Percentiles rank a stretch among this genome's conserved stretches.
phyloP scores from a whole-genome alignment of 2,888 invertebrate species.

The Leucania comma region DNA sequence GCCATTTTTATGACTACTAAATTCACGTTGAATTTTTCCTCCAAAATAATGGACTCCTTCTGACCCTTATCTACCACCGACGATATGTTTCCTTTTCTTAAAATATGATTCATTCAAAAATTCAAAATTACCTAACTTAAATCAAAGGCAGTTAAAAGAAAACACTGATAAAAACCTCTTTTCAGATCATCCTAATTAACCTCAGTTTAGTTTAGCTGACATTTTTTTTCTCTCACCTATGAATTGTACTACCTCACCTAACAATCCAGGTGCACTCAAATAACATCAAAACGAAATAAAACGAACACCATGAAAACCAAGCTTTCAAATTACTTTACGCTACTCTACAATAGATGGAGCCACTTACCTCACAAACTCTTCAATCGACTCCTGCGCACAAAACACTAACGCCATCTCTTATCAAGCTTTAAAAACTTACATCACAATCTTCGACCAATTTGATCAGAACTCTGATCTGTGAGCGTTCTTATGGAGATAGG shows the following conservation, averaged over 20 bases:
- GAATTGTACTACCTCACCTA: too few species aligned
- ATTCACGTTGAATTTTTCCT: constrained; percentile 12
- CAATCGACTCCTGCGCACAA: constrained; percentile 74
- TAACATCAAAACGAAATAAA: not conserved
- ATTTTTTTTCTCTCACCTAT: too few species aligned
- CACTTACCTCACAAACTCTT: constrained; percentile 58
- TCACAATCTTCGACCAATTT: constrained; percentile 51
- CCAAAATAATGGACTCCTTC: not conserved
- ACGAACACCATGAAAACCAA: not conserved
- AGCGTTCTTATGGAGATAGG: constrained; percentile 16
- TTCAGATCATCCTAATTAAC: not conserved
- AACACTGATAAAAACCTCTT: not conserved
- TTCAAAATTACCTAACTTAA: not conserved
- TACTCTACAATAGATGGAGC: constrained; percentile 83
- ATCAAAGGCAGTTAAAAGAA: too few species aligned
- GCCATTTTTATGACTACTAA: not conserved
- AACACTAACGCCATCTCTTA: constrained; percentile 69
- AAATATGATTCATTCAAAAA: not conserved
- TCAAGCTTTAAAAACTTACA: constrained; percentile 25
- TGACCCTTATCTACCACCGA: not conserved
- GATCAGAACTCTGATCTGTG: constrained; percentile 67
- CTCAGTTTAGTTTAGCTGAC: too few species aligned
- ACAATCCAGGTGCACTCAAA: not conserved
- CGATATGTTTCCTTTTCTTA: not conserved
- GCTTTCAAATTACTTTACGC: constrained; percentile 53